Evolutionary conservation across 1,140 invertebrate species (phyloP), one percentile per base, ranked within the genome.

Genomic region (Solenopsis invicta): DNA sequence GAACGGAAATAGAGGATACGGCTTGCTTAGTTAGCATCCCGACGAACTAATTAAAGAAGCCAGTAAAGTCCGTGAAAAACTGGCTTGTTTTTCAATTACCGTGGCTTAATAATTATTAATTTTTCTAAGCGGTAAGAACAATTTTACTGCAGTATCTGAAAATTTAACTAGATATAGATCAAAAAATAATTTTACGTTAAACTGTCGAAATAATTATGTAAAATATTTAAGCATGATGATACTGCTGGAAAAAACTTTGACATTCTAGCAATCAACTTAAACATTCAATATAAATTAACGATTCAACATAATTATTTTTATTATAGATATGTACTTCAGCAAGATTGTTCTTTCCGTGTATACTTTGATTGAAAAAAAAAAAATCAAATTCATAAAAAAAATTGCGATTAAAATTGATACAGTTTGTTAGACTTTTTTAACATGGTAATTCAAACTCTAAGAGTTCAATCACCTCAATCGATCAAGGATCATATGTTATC

Each of bases 1-100:
- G 21, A 59, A 34, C 64, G 50, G 50, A 82, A 72, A 82, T 82
- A 61, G 29, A 41, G 24, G 24, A 74, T 45, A 61, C 54, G 24
- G 9, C 45, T 71, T 29, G 37, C 21, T 45, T 34, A 9, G 21
- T 54, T 80, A 13, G n/a, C 16, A 37, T 12, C 18, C 16, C 48
- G 12, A 72, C 13, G 24, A 2, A 12, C n/a, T 50, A 13, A 62
- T 62, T 37, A 29, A 48, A 75, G 9, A 5, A 61, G 9, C 13
- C 24, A 48, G 64, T 0, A 45, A 10, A 48, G 13, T 69, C 24
- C 24, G 2, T 6, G 21, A 4, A 21, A 24, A 72, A 50, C 18
- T 16, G 0, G 24, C 13, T 72, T 50, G 8, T 52, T 29, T 29
- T 21, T 50, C 24, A 72, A n/a, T 1, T 29, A 24, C 0, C 37